A percentile compares a stretch with the other conserved stretches of the same genome.
Conservation (phyloP, 2,113 vertebrate species). For the Hemiscyllium ocellatum region DNA sequence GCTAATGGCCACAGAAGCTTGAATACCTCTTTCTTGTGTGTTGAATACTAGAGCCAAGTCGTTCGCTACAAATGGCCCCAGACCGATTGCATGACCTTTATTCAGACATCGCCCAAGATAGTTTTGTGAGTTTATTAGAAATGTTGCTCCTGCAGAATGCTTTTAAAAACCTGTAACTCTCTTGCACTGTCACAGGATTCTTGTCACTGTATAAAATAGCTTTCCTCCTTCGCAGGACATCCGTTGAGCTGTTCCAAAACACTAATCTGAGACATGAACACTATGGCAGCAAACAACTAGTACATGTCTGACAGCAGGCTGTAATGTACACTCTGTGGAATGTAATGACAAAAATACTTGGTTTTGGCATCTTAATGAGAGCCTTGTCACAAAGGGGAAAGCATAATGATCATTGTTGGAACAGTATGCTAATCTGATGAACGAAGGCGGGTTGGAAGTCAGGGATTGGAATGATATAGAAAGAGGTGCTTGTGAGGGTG, state of each 20-base stretch:
- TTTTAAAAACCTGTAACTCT: not conserved
- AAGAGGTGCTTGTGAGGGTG: not conserved
- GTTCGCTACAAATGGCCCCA: not conserved
- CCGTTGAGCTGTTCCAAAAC: not conserved
- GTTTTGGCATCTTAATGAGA: not conserved
- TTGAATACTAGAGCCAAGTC: not conserved
- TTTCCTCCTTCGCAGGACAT: not conserved
- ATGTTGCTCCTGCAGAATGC: not conserved
- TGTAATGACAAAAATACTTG: not conserved
- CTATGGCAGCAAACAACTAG: not conserved
- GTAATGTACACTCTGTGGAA: not conserved
- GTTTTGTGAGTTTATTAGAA: not conserved
- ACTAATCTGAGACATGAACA: not conserved
- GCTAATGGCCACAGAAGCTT: not conserved
- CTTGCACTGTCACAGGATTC: not conserved
- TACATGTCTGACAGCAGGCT: not conserved
- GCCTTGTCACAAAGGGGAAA: not conserved
- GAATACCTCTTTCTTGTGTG: not conserved
- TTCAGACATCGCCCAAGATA: accelerated
- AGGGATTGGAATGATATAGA: not conserved
- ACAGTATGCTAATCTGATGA: not conserved
- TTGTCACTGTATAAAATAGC: not conserved
- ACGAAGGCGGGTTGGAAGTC: not conserved
- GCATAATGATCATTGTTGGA: not conserved
- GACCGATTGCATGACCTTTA: not conserved